Conservation (phyloP, 2,113 vertebrate genomes). For the Phrynocephalus versicolor region DNA sequence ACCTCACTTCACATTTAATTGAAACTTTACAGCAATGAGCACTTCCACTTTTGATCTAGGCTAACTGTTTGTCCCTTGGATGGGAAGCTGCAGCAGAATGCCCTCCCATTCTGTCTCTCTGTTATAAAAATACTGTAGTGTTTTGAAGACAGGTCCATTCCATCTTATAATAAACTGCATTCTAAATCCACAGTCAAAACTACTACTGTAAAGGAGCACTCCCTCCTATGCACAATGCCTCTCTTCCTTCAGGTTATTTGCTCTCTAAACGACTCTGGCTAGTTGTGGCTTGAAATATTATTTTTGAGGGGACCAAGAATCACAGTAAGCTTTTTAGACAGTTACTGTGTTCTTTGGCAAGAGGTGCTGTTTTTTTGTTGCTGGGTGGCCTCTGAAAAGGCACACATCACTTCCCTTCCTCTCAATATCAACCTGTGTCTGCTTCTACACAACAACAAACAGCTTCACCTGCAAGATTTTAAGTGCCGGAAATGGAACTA, state of each 20-base stretch:
- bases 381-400: neutral
- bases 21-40: conserved; percentile 10
- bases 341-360: neutral
- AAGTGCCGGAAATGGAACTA: neutral
- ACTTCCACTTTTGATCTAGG: neutral
- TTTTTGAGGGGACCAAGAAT: neutral
- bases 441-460: no score
- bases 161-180: neutral
- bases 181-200: neutral
- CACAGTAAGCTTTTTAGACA: neutral
- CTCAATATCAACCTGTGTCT: neutral
- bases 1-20: neutral
- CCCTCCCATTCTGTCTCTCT: neutral
- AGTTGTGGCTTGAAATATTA: neutral
- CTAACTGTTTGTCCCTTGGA: neutral
- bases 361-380: neutral
- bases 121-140: rapidly evolving
- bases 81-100: neutral
- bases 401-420: no score
- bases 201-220: neutral
- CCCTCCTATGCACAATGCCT: neutral
- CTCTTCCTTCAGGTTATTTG: neutral
- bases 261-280: neutral
- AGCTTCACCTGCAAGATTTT: no score
- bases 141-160: neutral